These are phyloP conservation scores for Neria commutata DNA, from an alignment of 2,888 invertebrate genomes.

Conservation along the genomic window DNA sequence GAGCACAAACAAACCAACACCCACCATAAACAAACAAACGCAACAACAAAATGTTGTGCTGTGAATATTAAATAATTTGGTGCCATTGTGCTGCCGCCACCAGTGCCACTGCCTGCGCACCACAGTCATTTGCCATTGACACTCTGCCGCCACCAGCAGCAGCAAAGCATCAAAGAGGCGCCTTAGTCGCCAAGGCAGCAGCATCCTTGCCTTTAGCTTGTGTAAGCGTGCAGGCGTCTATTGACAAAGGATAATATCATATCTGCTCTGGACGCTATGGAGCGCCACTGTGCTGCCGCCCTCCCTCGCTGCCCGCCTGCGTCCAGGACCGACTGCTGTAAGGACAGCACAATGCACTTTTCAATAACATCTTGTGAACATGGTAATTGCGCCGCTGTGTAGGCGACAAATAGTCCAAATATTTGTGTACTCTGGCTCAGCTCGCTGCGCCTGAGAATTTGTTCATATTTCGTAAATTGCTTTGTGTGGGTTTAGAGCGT, in stretches of 20 bases:
- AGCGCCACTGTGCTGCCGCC: slow-evolving; percentile 7
- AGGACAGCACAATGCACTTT: neutral
- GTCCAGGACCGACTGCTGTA: neutral
- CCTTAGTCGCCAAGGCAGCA: too few relatives aligned
- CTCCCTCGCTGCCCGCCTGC: neutral
- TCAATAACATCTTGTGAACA: slow-evolving; percentile 47
- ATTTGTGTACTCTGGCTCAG: too few relatives aligned
- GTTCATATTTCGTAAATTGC: neutral
- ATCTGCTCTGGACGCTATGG: slow-evolving; percentile 54
- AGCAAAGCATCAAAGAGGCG: too few relatives aligned
- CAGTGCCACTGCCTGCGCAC: slow-evolving; percentile 23
- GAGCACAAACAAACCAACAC: too few relatives aligned
- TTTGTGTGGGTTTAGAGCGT: neutral
- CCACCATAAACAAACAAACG: too few relatives aligned
- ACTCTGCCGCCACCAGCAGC: too few relatives aligned
- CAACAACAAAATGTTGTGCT: too few relatives aligned
- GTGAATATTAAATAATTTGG: slow-evolving; percentile 55
- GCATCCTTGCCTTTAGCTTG: too few relatives aligned
- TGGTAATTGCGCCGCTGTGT: slow-evolving; percentile 52
- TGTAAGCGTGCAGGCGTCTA: slow-evolving; percentile 27
- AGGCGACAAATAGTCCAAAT: slow-evolving; percentile 37
- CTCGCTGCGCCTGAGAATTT: neutral
- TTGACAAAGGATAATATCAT: slow-evolving; percentile 40
- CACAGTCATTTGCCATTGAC: slow-evolving; percentile 25
- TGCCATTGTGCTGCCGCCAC: slow-evolving; percentile 52